A percentile compares a stretch with the other conserved stretches of the same genome.
Conservation (phyloP, 2,888 invertebrate species). For the Athalia cordata region DNA sequence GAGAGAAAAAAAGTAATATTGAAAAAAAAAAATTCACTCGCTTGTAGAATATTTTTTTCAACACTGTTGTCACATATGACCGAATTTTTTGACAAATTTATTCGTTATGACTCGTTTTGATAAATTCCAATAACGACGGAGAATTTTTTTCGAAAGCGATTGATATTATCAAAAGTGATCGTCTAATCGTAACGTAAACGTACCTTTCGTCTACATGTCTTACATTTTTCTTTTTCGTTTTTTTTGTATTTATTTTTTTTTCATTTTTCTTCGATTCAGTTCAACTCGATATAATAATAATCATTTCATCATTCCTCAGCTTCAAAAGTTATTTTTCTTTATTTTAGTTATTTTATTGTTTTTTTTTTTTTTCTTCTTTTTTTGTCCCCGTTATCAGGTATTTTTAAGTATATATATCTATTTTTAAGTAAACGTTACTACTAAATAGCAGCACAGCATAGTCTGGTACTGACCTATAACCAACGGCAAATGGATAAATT, state of each 20-base stretch:
- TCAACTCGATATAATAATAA: too few relatives aligned
- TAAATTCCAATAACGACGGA: too few relatives aligned
- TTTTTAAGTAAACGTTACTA: constrained; percentile 63
- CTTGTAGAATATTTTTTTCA: neutral
- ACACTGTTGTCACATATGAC: too few relatives aligned
- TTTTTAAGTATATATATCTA: constrained; percentile 56
- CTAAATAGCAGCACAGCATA: constrained; percentile 73
- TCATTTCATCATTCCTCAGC: too few relatives aligned
- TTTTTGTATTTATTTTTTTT: constrained; percentile 32
- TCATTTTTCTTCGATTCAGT: too few relatives aligned
- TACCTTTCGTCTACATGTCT: constrained; percentile 44
- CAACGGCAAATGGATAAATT: constrained; percentile 63
- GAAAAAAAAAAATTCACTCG: too few relatives aligned
- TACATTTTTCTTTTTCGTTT: constrained; percentile 38
- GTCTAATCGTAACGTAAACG: too few relatives aligned
- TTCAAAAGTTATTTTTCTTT: too few relatives aligned
- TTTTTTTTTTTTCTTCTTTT: neutral
- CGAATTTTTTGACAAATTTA: too few relatives aligned
- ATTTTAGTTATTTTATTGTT: constrained; percentile 12
- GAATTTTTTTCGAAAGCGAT: constrained; percentile 7
- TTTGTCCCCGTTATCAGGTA: constrained; percentile 5
- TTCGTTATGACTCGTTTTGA: too few relatives aligned
- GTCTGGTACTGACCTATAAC: constrained; percentile 74
- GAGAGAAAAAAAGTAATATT: too few relatives aligned
- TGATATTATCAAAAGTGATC: constrained; percentile 42